phyloP scores from a whole-genome alignment of 1,140 invertebrate genomes.

The Drosophila elegans region DNA sequence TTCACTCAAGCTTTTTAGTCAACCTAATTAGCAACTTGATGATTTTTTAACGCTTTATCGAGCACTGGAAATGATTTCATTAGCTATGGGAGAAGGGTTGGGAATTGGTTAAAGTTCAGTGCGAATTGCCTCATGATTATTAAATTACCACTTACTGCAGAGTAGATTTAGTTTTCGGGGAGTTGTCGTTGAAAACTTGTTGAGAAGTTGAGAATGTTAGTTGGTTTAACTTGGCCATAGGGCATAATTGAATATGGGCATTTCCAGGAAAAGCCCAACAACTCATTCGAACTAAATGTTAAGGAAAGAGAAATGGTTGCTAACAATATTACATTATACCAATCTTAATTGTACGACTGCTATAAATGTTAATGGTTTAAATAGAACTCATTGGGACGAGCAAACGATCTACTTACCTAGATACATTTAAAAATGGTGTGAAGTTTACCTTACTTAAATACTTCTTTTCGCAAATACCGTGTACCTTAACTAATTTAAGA shows the following conservation, averaged over 20 bases:
- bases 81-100: slow-evolving; percentile 24
- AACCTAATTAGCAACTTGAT: slow-evolving; percentile 82
- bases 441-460: too few relatives aligned
- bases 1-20: slow-evolving; percentile 54
- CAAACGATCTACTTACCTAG: too few relatives aligned
- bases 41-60: slow-evolving; percentile 78
- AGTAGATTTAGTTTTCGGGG: slow-evolving; percentile 24
- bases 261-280: too few relatives aligned
- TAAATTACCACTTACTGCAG: slow-evolving; percentile 64
- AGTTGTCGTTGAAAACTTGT: slow-evolving; percentile 49
- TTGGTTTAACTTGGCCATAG: slow-evolving; percentile 52
- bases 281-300: too few relatives aligned
- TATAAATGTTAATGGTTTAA: too few relatives aligned
- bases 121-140: slow-evolving; percentile 78
- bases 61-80: slow-evolving; percentile 74
- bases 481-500: too few relatives aligned
- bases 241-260: slow-evolving; percentile 9
- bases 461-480: too few relatives aligned
- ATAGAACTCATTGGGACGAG: too few relatives aligned
- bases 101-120: slow-evolving; percentile 48
- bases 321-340: too few relatives aligned
- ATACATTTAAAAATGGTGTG: too few relatives aligned
- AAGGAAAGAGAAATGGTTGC: too few relatives aligned
- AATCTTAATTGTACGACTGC: too few relatives aligned
- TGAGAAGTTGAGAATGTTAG: slow-evolving; percentile 74